Evolutionary conservation across 2,113 vertebrate species (phyloP).

Genomic region (Charadrius vociferus): DNA sequence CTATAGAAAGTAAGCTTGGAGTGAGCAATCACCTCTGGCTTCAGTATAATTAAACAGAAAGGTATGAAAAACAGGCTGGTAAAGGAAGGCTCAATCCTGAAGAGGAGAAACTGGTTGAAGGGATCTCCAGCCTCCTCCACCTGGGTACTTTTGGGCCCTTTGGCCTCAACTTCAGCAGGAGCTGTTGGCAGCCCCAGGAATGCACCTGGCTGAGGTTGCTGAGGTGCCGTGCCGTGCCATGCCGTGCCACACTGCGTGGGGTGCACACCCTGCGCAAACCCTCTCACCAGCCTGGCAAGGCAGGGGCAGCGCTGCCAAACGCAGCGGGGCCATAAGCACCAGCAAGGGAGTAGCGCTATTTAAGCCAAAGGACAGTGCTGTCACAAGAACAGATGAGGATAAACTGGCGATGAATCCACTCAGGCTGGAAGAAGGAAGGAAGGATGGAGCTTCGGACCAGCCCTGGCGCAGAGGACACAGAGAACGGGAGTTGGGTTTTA

Average conservation of each 20-base stretch:
- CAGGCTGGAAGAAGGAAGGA: background rate
- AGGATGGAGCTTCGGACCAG: background rate
- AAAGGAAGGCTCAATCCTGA: background rate
- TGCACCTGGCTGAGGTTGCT: background rate
- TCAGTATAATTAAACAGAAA: background rate
- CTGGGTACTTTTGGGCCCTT: background rate
- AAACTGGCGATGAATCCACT: background rate
- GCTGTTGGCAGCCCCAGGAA: background rate
- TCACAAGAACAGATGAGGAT: background rate
- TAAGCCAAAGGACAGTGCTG: background rate
- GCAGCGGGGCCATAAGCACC: background rate
- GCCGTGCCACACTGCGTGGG: background rate
- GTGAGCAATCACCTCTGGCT: background rate
- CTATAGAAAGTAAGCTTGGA: background rate
- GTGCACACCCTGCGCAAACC: rapidly evolving
- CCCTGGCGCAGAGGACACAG: rapidly evolving
- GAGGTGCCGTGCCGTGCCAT: background rate
- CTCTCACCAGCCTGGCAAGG: background rate
- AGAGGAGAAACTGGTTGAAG: background rate
- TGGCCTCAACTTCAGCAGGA: background rate
- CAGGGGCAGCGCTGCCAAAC: background rate
- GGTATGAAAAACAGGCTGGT: background rate
- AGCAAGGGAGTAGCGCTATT: background rate
- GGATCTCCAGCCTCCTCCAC: background rate
- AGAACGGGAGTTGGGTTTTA: background rate